Base-by-base conservation (phyloP, 2,888 invertebrate species). In the Caenorhabditis doughertyi region DNA sequence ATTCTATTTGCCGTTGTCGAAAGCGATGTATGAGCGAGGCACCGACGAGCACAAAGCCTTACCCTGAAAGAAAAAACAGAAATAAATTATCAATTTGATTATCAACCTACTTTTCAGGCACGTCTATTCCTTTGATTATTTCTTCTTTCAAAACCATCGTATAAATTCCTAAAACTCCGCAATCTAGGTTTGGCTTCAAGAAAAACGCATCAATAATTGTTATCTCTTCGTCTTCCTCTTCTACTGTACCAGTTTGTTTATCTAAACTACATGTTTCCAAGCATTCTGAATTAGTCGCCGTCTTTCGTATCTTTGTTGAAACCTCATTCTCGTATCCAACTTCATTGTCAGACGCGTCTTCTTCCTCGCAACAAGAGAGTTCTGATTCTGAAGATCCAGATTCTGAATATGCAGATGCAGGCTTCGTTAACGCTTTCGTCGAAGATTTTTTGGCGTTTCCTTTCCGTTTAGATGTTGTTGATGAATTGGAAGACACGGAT, bases 51-150 rank as follows among this genome's bases (percentile, higher is more conserved):
- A 16, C 49, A 47, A 18, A 70, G 23, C 2, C 35, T 49, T 0
- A 81, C 35, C 65, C 79, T 79, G 65, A 21, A 64, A n/a, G n/a
- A n/a, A n/a, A n/a, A n/a, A n/a, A n/a, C n/a, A n/a, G n/a, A n/a
- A n/a, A n/a, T n/a, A n/a, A n/a, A n/a, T n/a, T n/a, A n/a, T n/a
- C n/a, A n/a, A n/a, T n/a, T n/a, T n/a, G n/a, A n/a, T n/a, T n/a
- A n/a, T n/a, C n/a, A n/a, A n/a, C n/a, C n/a, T n/a, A 79, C 74
- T 67, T 67, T 55, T 82, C 79, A 13, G 82, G 73, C 21, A 82
- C 39, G 23, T 68, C 25, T 4, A 64, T 32, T 2, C 49, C 29
- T 9, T 25, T 3, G 3, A 82, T 64, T 1, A 44, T 5, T 7
- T 39, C 18, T 16, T 70, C 42, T 29, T 42, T 23, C 5, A 82